Conservation (phyloP, 1,140 invertebrate species). For the Listronotus oregonensis region DNA sequence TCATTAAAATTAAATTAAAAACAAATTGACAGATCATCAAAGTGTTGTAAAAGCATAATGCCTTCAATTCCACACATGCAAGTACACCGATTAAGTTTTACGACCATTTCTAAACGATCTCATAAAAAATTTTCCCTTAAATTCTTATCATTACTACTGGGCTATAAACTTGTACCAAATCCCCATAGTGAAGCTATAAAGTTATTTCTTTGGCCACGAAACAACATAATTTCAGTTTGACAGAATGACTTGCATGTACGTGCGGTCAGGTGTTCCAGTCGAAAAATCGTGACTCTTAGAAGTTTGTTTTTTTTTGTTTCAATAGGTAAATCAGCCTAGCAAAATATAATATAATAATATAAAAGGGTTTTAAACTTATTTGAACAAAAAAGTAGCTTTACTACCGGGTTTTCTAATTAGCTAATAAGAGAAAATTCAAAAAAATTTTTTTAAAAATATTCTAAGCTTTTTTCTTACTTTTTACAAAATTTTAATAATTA, state of each 20-base stretch:
- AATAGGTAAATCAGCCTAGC: too few species aligned
- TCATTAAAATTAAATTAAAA: not conserved
- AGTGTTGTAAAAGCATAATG: slow-evolving; percentile 1
- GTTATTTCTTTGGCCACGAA: not conserved
- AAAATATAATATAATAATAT: too few species aligned
- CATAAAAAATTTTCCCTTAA: slow-evolving; percentile 6
- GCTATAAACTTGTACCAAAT: too few species aligned
- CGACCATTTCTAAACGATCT: not conserved
- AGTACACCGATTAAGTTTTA: slow-evolving; percentile 10
- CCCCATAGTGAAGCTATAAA: too few species aligned
- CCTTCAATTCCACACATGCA: slow-evolving; percentile 6
- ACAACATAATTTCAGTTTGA: slow-evolving; percentile 17
- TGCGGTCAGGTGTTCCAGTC: slow-evolving; percentile 12
- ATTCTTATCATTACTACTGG: slow-evolving; percentile 11
- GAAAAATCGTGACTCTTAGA: slow-evolving; percentile 8
- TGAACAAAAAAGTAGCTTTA: too few species aligned
- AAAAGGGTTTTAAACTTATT: too few species aligned
- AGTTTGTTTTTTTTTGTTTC: too few species aligned
- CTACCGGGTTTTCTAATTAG: too few species aligned
- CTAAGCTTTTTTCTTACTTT: too few species aligned
- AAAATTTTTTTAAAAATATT: too few species aligned
- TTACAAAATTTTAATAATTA: too few species aligned
- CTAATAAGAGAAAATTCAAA: too few species aligned
- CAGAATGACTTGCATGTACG: slow-evolving; percentile 10
- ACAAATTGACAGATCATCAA: not conserved